Evolutionary conservation across 2,113 vertebrate species (phyloP).

Genomic region (Morone saxatilis): DNA sequence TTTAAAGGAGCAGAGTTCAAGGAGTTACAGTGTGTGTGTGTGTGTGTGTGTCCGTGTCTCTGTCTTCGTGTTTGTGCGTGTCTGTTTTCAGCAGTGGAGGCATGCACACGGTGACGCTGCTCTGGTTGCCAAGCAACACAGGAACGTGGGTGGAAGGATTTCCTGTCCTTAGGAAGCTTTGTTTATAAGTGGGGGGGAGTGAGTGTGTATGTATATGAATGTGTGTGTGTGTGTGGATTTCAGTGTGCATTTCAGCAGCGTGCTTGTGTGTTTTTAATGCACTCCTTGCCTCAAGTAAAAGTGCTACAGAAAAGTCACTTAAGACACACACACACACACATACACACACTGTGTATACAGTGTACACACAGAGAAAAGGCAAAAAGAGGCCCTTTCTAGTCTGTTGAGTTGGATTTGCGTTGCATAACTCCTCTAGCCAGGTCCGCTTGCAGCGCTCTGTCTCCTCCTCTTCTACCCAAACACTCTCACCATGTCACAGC

Average conservation of each 20-base stretch:
- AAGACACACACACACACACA: slow-evolving; percentile 47
- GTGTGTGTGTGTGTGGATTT: slow-evolving; percentile 11
- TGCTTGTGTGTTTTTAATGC: slow-evolving; percentile 68
- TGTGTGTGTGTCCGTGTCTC: slow-evolving; percentile 19
- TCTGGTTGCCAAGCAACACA: slow-evolving; percentile 78
- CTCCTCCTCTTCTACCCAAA: slow-evolving; percentile 60
- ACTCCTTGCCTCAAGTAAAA: slow-evolving; percentile 63
- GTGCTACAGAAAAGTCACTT: slow-evolving; percentile 61
- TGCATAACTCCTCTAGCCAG: slow-evolving; percentile 70
- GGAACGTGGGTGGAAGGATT: slow-evolving; percentile 83
- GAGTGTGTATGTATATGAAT: slow-evolving; percentile 10
- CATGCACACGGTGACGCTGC: slow-evolving; percentile 79
- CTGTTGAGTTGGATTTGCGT: slow-evolving; percentile 61
- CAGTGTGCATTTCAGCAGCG: slow-evolving; percentile 50
- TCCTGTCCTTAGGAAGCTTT: slow-evolving; percentile 84
- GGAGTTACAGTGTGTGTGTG: slow-evolving; percentile 40
- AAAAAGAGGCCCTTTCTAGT: slow-evolving; percentile 48
- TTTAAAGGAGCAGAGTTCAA: slow-evolving; percentile 60
- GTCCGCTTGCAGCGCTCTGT: slow-evolving; percentile 49
- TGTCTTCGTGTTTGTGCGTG: slow-evolving; percentile 45
- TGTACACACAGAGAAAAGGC: slow-evolving; percentile 11
- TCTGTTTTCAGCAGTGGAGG: slow-evolving; percentile 66
- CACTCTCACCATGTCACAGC: slow-evolving; percentile 57
- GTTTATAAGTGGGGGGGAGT: slow-evolving; percentile 67
- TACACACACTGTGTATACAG: slow-evolving; percentile 4